Evolutionary conservation across 2,797 vertebrate species (phyloP).

Genomic region (Bovichtus variegatus): DNA sequence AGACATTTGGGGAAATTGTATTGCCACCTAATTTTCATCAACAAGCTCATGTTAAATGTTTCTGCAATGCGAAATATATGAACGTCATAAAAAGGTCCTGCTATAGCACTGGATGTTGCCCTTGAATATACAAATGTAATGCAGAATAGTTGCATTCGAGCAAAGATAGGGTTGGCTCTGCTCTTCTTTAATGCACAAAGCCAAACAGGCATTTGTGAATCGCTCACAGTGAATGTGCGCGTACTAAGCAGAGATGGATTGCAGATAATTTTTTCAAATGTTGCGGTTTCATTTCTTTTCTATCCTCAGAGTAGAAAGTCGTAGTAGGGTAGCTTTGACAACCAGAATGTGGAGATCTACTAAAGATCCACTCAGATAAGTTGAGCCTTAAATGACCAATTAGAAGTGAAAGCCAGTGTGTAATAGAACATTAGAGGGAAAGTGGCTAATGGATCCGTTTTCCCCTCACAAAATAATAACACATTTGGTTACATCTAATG

Average conservation of each 20-base stretch:
- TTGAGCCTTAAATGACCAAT: conserved; percentile 25
- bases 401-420: conserved; percentile 11
- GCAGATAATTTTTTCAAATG: neutral
- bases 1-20: neutral
- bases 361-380: neutral
- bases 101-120: neutral
- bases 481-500: neutral
- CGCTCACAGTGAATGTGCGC: neutral
- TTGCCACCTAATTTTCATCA: neutral
- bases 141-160: neutral
- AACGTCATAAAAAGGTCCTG: neutral
- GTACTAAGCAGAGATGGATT: neutral
- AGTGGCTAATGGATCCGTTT: neutral
- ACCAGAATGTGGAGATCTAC: conserved; percentile 2
- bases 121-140: neutral
- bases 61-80: neutral
- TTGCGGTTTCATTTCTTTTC: neutral
- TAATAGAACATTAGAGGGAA: conserved; percentile 9
- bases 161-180: neutral
- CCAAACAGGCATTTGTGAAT: neutral
- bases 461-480: neutral
- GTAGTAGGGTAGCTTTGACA: no score
- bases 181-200: neutral
- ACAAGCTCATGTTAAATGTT: neutral
- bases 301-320: neutral